Evolutionary conservation across 2,797 vertebrate species (phyloP).

Genomic region (Poecilia gillii): DNA sequence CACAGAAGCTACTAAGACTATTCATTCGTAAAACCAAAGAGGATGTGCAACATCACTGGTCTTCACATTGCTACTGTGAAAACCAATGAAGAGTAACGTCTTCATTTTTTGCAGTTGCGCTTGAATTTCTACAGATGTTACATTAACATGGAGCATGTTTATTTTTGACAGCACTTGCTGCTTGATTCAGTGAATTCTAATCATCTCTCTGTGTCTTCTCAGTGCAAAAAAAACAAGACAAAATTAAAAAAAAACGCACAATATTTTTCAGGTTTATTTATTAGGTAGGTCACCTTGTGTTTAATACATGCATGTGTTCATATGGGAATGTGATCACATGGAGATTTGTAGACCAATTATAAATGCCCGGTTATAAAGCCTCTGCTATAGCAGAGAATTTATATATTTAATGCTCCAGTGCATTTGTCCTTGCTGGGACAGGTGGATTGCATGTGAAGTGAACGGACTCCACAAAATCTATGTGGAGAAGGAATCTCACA

Average conservation of each 20-base stretch:
- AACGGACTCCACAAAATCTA: not conserved
- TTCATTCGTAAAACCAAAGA: too few relatives aligned
- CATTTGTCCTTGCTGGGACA: constrained; percentile 19
- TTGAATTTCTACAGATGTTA: not conserved
- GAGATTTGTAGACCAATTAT: constrained; percentile 15
- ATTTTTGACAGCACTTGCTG: not conserved
- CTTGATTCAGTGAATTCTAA: not conserved
- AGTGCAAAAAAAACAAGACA: not conserved
- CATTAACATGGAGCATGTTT: not conserved
- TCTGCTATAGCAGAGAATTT: not conserved
- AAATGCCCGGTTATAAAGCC: not conserved
- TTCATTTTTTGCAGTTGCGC: too few relatives aligned
- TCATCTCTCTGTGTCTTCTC: not conserved
- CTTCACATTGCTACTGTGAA: too few relatives aligned
- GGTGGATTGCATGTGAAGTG: not conserved
- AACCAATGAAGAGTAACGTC: too few relatives aligned
- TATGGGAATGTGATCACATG: not conserved
- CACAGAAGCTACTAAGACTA: too few relatives aligned
- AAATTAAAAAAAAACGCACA: not conserved
- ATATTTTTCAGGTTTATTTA: constrained; percentile 1
- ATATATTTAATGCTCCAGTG: not conserved
- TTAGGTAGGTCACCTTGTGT: not conserved
- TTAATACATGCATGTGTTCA: not conserved
- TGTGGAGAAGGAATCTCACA: not conserved
- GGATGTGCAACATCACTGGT: too few relatives aligned